Evolutionary conservation across 2,888 invertebrate species (phyloP).

Genomic region (Drosophila melanosoma): DNA sequence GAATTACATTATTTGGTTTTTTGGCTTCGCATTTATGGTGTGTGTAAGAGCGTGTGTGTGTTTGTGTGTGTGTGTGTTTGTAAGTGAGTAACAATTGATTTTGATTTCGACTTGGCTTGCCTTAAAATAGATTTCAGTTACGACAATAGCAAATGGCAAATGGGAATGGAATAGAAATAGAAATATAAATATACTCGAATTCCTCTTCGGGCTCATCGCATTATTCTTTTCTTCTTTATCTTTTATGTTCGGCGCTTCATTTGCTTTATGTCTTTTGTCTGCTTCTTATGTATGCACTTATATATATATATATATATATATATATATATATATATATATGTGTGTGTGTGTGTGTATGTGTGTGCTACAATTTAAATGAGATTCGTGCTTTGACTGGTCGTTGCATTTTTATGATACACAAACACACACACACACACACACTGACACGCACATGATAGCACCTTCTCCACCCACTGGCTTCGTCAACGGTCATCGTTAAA

Average conservation of each 20-base stretch:
- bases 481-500: slow-evolving; percentile 13
- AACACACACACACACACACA: not conserved
- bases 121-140: slow-evolving; percentile 67
- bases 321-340: slow-evolving; percentile 36
- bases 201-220: slow-evolving; percentile 24
- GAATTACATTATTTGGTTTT: slow-evolving; percentile 12
- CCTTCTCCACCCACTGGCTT: not conserved
- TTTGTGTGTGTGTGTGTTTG: slow-evolving; percentile 18
- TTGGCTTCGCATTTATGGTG: slow-evolving; percentile 19
- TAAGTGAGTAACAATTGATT: slow-evolving; percentile 64
- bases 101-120: slow-evolving; percentile 60
- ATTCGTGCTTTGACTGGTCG: slow-evolving; percentile 47
- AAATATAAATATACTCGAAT: slow-evolving; percentile 7
- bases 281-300: slow-evolving; percentile 51
- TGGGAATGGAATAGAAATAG: slow-evolving; percentile 41
- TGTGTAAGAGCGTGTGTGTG: not conserved
- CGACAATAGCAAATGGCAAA: slow-evolving; percentile 61
- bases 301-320: not conserved
- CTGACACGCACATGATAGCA: not conserved
- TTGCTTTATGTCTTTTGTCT: slow-evolving; percentile 77
- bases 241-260: slow-evolving; percentile 69
- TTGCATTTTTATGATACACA: slow-evolving; percentile 60
- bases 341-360: no score
- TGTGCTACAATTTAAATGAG: slow-evolving; percentile 68
- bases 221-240: slow-evolving; percentile 10